A percentile compares a stretch with the other conserved stretches of the same genome.
phyloP scores from a whole-genome alignment of 1,140 invertebrate species.

The Anastrepha obliqua region DNA sequence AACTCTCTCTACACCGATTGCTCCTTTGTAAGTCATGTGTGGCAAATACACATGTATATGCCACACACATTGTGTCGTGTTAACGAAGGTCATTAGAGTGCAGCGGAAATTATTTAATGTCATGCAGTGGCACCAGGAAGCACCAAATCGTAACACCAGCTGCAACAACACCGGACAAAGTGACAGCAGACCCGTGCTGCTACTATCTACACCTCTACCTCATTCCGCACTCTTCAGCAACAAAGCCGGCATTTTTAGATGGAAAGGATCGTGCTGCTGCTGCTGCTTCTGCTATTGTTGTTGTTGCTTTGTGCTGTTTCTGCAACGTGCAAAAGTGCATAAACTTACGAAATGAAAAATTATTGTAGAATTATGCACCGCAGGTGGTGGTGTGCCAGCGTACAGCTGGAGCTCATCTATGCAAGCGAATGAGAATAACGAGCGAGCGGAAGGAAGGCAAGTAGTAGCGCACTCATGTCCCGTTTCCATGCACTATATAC shows the following conservation, averaged over 20 bases:
- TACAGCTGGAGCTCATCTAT: constrained; percentile 34
- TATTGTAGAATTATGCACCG: constrained; percentile 47
- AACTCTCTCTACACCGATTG: background rate
- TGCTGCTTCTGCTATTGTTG: background rate
- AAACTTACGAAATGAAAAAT: constrained; percentile 48
- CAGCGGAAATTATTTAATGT: constrained; percentile 46
- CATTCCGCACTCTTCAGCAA: background rate
- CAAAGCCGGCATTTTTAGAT: background rate
- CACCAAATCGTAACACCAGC: constrained; percentile 42
- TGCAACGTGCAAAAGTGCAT: constrained; percentile 45
- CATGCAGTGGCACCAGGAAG: constrained; percentile 46
- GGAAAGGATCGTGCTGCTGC: constrained; percentile 14
- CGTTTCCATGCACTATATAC: background rate
- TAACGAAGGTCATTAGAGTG: constrained; percentile 49
- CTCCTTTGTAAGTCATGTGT: constrained; percentile 20
- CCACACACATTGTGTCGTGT: constrained; percentile 43
- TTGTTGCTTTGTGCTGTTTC: background rate
- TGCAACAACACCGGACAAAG: constrained; percentile 30
- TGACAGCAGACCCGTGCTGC: background rate
- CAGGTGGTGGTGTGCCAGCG: constrained; percentile 16
- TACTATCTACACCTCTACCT: background rate
- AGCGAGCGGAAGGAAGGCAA: constrained; percentile 27
- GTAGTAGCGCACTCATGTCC: constrained; percentile 18
- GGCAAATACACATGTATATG: constrained; percentile 32
- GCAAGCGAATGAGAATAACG: background rate